Evolutionary conservation across 2,113 vertebrate genomes (phyloP), one percentile per base, ranked within the genome.

Genomic region (Salvelinus namaycush): DNA sequence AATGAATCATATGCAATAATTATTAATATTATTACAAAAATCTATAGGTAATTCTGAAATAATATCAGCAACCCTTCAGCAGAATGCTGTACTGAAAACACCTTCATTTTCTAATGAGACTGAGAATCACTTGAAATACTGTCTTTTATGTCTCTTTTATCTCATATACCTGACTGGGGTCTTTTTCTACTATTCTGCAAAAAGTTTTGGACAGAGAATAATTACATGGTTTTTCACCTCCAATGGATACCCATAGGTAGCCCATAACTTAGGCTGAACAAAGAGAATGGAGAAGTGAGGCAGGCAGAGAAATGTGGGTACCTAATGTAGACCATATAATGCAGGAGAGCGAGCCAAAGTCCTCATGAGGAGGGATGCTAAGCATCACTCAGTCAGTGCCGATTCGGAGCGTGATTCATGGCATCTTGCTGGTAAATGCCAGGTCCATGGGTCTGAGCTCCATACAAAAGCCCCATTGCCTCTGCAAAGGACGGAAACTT

Each of bases 351-450:
- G 4, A 57, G 20, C 14, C 1, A 20, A 57, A 13, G 14, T 65
- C 62, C 62, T 65, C 62, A 11, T 4, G 27, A 31, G 27, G 14
- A 27, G 65, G 27, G 65, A 67, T 67, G 14, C 65, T 3, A 67
- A 67, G 65, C 65, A 24, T 66, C 54, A 20, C 54, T 57, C 54
- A 57, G 54, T 57, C 54, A 57, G 64, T 66, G 64, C 64, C 64
- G 24, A 66, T 67, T 67, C 65, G 18, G 13, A 20, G 18, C 54
- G 54, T 18, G 54, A 20, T 57, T 57, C 54, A 57, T 14, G 54
- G 27, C 65, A 31, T 67, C 24, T 67, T 67, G 65, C 12, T 67
- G 65, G 26, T 29, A 67, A 27, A 27, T 67, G 27, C 27, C 65
- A 57, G 65, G 24, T 67, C 65, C 27, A 29, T 27, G 65, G 65